Base-by-base conservation (phyloP, 2,113 vertebrate species). In the Dolichotis patagonum region DNA sequence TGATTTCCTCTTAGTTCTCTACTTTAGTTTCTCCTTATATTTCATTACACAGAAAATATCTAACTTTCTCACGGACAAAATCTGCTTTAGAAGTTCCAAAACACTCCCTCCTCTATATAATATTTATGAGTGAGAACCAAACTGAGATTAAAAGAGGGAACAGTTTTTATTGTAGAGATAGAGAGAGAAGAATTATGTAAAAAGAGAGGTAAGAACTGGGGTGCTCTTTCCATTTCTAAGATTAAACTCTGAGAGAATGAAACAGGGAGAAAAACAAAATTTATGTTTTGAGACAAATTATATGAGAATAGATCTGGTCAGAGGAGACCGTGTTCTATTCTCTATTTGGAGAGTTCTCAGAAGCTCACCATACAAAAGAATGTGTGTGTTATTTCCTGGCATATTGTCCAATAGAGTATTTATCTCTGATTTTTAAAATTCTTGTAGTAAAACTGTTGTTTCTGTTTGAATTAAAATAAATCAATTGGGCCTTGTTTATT, bases 371-470 rank as follows among this genome's bases (percentile, higher is more conserved):
- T 16, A 46, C 60, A 83, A n/a, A 75, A 87, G 24, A 85, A 38
- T 32, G 17, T 54, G 7, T n/a, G 71, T 58, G 5, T n/a, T 58
- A 77, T 87, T 62, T 94, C 14, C 49, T 95, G 62, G 26, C 12
- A 88, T 78, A 43, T 95, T 93, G 35, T 54, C 30, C 43, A 94
- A 30, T 35, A 88, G 4, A 84, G 35, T 71, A 43, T 56, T 96
- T 81, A 81, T 71, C 32, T 0, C 5, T 65, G 63, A 90, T 93
- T 54, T 89, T 62, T 7, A 35, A 46, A 32, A 77, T 62, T 43
- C 35, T 41, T 82, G n/a, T 46, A 85, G 54, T 69, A 86, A 75
- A 95, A 60, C 30, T 56, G n/a, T 4, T 87, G 24, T 62, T 91
- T 35, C 82, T 52, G 4, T 88, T 87, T 91, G 14, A 56, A 73